A percentile compares a stretch with the other conserved stretches of the same genome.
phyloP scores from a whole-genome alignment of 2,797 vertebrate genomes.

The Erpetoichthys calabaricus region DNA sequence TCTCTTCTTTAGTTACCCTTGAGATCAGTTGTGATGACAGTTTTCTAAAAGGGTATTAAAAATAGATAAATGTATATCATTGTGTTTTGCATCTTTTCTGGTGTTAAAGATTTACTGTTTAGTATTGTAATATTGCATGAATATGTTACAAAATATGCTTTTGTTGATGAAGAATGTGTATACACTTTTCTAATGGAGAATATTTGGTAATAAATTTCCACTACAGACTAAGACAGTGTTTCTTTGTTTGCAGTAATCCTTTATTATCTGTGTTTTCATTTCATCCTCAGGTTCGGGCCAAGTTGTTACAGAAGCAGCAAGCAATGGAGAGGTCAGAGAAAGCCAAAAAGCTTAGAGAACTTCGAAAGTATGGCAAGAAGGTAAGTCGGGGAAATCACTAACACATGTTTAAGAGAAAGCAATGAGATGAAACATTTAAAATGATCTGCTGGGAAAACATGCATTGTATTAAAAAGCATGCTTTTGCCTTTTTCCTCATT shows the following conservation, averaged over 20 bases:
- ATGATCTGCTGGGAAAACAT: not conserved
- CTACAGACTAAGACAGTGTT: not conserved
- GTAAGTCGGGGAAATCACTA: slow-evolving; percentile 35
- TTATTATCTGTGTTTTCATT: slow-evolving; percentile 7
- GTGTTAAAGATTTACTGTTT: no score
- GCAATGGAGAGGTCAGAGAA: slow-evolving; percentile 84
- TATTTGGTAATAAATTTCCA: not conserved
- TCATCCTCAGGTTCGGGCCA: slow-evolving; percentile 68
- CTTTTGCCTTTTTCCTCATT: no score
- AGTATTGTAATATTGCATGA: no score
- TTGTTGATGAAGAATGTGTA: not conserved
- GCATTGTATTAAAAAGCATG: no score
- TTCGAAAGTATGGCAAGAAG: slow-evolving; percentile 95
- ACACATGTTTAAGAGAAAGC: not conserved
- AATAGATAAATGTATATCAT: no score
- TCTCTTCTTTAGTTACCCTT: no score
- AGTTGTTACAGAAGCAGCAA: slow-evolving; percentile 73
- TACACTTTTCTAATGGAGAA: not conserved
- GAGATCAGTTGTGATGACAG: no score
- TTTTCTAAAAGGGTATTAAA: no score
- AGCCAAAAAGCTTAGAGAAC: slow-evolving; percentile 82
- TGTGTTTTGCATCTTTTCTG: no score
- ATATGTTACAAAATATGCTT: no score
- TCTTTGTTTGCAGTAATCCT: not conserved
- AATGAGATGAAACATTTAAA: not conserved